These are phyloP conservation scores for Sceloporus undulatus DNA, from an alignment of 2,113 vertebrate species.

Conservation along the genomic window DNA sequence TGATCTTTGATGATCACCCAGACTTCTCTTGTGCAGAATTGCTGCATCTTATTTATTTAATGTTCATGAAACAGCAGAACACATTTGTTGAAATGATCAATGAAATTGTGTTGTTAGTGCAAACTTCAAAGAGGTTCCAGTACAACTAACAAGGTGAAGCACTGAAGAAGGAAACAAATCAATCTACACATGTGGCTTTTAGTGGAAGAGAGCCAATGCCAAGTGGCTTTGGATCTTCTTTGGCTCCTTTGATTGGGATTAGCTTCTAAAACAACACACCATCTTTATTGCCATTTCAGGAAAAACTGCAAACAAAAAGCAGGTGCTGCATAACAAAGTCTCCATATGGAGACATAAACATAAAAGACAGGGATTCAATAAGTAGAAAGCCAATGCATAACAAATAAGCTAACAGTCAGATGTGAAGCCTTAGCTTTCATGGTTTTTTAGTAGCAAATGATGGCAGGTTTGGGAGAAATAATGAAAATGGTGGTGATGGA, in stretches of 20 bases:
- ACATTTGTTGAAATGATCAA: constrained; percentile 28
- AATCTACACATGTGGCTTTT: constrained; percentile 18
- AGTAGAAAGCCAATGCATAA: constrained; percentile 46
- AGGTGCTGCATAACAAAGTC: constrained; percentile 50
- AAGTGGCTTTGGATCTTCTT: neutral
- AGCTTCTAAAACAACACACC: constrained; percentile 36
- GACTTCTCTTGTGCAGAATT: neutral
- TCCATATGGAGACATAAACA: constrained; percentile 44
- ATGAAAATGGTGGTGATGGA: neutral
- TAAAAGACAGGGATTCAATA: constrained; percentile 34
- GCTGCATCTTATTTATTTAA: constrained; percentile 25
- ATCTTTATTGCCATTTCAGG: constrained; percentile 50
- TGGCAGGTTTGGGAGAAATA: neutral
- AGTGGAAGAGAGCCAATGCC: constrained; percentile 4
- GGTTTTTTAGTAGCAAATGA: constrained; percentile 11
- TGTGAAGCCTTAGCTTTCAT: constrained; percentile 10
- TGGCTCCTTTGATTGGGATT: constrained; percentile 48
- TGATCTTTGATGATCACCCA: constrained; percentile 10
- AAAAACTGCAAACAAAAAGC: constrained; percentile 66
- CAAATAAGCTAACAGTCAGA: constrained; percentile 59
- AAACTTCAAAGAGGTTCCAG: constrained; percentile 35
- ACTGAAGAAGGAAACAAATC: constrained; percentile 23
- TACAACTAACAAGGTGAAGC: constrained; percentile 9
- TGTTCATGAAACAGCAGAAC: neutral
- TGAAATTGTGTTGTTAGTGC: constrained; percentile 6